Base-by-base conservation (phyloP, 2,113 vertebrate species). In the Anolis carolinensis region DNA sequence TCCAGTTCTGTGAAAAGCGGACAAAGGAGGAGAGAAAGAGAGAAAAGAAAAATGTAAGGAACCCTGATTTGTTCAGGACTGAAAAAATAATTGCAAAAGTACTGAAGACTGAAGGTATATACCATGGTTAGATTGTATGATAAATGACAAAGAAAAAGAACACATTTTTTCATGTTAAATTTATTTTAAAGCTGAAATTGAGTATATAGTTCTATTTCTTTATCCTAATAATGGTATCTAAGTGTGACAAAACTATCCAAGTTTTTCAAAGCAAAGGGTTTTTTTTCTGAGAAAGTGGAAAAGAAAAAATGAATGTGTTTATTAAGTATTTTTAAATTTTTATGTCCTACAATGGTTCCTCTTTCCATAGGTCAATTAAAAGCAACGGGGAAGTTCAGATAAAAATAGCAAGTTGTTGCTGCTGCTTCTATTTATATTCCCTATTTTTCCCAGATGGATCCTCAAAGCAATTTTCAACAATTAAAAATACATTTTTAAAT, bases 191-290 rank as follows among this genome's bases (percentile, higher is more conserved):
- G 23, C 55, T 16, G 0, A 1, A 52, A 1, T 59, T 59, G 55
- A 14, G 13, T 18, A 59, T 16, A 16, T 18, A 16, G 11, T 59
- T 18, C 55, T 59, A 59, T 65, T 21, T 52, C 73, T 6, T 16
- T 84, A 84, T 20, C 50, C 9, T 73, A 87, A 7, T 32, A 73
- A n/a, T 2, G 50, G 13, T 25, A 84, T 5, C 10, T 0, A 23
- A 59, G 55, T 2, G 75, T 73, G 86, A 76, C 5, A 2, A 36
- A 52, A 32, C 0, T 44, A 44, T 62, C 30, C 13, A 36, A 8
- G 23, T 1, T 59, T 10, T 10, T 1, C 0, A 87, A 16, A 0
- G 10, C 30, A 20, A 0, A 3, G 16, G 50, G 52, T 50, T 44
- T 79, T 82, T 85, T 59, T 27, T n/a, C 39, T 30, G 32, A 44